These are phyloP conservation scores for Rynchops niger DNA, from an alignment of 2,113 vertebrate genomes.

Conservation along the genomic window DNA sequence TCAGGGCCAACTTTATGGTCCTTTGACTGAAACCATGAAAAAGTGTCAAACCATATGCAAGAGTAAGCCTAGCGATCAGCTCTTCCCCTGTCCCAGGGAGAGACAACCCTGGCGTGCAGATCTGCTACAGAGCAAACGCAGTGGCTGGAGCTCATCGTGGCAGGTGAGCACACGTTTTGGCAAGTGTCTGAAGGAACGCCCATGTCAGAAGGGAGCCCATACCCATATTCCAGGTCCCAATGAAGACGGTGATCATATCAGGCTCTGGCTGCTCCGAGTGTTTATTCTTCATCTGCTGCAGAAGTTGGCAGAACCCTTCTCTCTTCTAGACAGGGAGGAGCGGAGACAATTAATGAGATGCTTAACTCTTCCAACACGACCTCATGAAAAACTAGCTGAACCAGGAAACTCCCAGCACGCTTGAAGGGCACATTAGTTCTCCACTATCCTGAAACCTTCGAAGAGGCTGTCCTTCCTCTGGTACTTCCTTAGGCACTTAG, in stretches of 20 bases:
- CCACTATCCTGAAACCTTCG: neutral
- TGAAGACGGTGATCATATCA: constrained; percentile 96
- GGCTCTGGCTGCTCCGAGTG: constrained; percentile 94
- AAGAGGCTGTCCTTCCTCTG: neutral
- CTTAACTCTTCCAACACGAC: neutral
- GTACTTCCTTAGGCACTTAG: neutral
- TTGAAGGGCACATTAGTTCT: neutral
- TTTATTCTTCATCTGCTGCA: constrained; percentile 99
- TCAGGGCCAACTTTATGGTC: neutral
- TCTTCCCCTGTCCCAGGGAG: neutral
- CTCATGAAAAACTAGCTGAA: constrained; percentile 9
- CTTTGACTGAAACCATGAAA: neutral
- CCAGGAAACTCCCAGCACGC: neutral
- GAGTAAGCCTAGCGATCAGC: neutral
- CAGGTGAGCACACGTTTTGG: neutral
- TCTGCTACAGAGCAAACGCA: neutral
- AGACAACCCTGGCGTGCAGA: neutral
- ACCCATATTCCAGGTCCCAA: constrained; percentile 99
- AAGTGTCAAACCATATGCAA: neutral
- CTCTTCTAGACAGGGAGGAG: constrained; percentile 82
- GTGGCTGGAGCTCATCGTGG: neutral
- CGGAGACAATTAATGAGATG: neutral
- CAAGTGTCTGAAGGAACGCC: neutral
- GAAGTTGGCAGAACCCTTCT: constrained; percentile 96
- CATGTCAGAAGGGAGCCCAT: constrained; percentile 17